Evolutionary conservation across 2,113 vertebrate species (phyloP).

Genomic region (Mesoclemmys tuberculata): DNA sequence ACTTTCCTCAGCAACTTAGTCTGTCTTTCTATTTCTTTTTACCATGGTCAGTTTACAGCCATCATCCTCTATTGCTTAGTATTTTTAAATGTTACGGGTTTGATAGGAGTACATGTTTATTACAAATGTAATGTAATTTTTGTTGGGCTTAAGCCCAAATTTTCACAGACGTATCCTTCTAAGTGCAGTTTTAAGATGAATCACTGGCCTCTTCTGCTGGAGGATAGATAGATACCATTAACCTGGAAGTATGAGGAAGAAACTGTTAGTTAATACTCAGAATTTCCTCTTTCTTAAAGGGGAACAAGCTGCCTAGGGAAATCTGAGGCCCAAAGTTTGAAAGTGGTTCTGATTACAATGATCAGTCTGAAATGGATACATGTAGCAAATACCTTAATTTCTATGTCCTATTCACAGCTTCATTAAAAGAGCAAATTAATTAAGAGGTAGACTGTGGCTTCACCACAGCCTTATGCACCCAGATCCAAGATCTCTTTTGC

Average conservation of each 20-base stretch:
- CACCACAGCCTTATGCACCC: neutral
- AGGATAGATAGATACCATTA: neutral
- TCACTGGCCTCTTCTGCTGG: neutral
- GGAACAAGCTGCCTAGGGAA: neutral
- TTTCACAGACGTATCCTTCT: neutral
- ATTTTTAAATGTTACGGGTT: neutral
- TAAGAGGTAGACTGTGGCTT: neutral
- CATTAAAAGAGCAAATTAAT: neutral
- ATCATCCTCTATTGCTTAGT: neutral
- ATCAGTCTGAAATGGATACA: neutral
- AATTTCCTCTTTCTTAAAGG: neutral
- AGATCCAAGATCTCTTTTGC: neutral
- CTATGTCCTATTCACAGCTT: neutral
- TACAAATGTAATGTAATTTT: neutral
- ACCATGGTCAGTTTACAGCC: neutral
- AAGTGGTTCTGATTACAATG: neutral
- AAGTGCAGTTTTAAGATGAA: neutral
- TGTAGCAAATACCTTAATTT: neutral
- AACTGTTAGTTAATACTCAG: neutral
- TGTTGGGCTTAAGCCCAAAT: neutral
- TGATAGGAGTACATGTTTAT: neutral
- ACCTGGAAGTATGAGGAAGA: neutral
- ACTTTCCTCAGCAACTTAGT: neutral
- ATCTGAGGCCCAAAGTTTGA: neutral
- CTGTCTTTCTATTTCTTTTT: neutral